Base-by-base conservation (phyloP, 2,113 vertebrate genomes). In the Aspidoscelis tigris region DNA sequence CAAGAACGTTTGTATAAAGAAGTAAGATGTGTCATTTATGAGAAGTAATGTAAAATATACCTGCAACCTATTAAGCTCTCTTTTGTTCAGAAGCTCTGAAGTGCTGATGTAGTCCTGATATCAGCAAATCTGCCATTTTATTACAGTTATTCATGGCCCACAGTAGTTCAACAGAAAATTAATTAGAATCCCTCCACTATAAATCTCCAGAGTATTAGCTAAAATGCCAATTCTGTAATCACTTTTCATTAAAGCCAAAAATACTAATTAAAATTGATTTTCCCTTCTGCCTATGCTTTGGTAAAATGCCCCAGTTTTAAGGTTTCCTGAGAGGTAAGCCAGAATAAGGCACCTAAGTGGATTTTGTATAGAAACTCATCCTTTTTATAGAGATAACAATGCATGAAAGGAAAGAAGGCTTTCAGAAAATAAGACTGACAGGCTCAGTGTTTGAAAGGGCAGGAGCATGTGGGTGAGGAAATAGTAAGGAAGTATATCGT, bases 221-320 rank as follows among this genome's bases (percentile, higher is more conserved):
- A 94, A 96, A 96, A 97, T 95, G 96, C 95, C 96, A 96, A 95
- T 96, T 96, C 93, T 95, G 93, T 95, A 96, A 95, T 97, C 95
- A 94, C 94, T 95, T 96, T 96, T 95, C 95, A 95, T 96, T 96
- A 95, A 95, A 95, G 94, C 94, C 95, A 96, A 96, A 96, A 96
- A 95, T 96, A 95, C 95, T 96, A 97, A 97, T 96, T 96, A 96
- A 97, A 96, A 97, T 96, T 96, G 96, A 97, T 96, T 96, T n/a
- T 33, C 93, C 81, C 90, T 87, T 89, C 92, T 95, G 55, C 16
- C 21, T 93, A 47, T 89, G 92, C 93, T 94, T 95, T 93, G 90
- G 94, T 95, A 94, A 96, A 93, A 86, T 92, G 88, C 93, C 95
- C 94, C 95, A 94, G 87, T 86, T 84, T 92, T 94, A 91, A 89